Evolutionary conservation across 2,113 vertebrate species (phyloP).

Genomic region (Tauraco erythrolophus): DNA sequence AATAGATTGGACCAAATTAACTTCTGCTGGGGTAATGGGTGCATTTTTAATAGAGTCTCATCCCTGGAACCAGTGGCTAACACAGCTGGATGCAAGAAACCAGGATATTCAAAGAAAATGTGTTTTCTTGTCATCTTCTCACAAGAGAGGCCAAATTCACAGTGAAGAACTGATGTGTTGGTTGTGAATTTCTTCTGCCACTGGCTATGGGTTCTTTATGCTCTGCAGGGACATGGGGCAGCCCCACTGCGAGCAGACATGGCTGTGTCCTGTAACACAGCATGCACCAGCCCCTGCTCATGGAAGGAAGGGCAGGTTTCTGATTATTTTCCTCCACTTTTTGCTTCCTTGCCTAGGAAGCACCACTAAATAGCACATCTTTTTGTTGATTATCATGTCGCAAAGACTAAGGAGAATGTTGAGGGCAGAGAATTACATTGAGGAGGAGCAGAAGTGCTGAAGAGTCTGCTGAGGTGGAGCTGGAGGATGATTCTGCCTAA

Average conservation of each 20-base stretch:
- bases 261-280: background rate
- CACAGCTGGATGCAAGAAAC: background rate
- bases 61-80: background rate
- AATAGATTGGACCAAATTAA: background rate
- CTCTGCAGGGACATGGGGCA: background rate
- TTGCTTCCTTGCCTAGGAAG: background rate
- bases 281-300: background rate
- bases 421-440: background rate
- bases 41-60: background rate
- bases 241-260: background rate
- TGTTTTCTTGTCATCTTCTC: background rate
- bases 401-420: background rate
- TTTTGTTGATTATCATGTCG: background rate
- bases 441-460: background rate
- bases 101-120: background rate
- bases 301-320: background rate
- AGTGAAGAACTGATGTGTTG: fast-evolving
- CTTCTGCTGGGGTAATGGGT: background rate
- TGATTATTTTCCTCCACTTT: background rate
- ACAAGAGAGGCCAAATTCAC: background rate
- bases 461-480: background rate
- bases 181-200: background rate
- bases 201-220: background rate
- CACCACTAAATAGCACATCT: fast-evolving
- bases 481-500: background rate